A percentile compares a stretch with the other conserved stretches of the same genome.
These are phyloP conservation scores for Drosophila orosa DNA, from an alignment of 1,140 invertebrate species.

Conservation along the genomic window DNA sequence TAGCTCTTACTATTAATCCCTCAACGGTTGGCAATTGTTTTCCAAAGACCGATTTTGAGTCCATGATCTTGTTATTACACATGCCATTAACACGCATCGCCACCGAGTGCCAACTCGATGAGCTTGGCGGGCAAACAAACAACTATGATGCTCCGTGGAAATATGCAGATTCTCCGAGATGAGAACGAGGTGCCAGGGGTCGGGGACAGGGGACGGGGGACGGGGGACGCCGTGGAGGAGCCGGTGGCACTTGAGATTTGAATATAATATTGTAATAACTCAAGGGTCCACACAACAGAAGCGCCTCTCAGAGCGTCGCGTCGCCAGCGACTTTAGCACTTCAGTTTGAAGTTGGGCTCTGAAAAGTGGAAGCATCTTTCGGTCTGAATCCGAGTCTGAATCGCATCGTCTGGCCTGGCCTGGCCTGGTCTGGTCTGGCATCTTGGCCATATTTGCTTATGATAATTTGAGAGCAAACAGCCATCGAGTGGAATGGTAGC, in stretches of 20 bases:
- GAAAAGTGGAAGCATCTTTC: conserved; percentile 54
- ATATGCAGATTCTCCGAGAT: conserved; percentile 69
- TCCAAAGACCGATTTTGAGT: conserved; percentile 43
- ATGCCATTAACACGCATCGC: conserved; percentile 61
- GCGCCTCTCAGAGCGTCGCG: conserved; percentile 80
- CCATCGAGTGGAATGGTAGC: conserved; percentile 59
- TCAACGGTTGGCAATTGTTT: conserved; percentile 27
- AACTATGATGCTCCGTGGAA: conserved; percentile 56
- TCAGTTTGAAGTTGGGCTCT: conserved; percentile 60
- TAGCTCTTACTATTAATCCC: conserved; percentile 9
- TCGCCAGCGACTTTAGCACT: conserved; percentile 82
- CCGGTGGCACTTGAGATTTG: conserved; percentile 78
- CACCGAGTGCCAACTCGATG: conserved; percentile 65
- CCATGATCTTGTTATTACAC: conserved; percentile 72
- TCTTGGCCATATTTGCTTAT: conserved; percentile 77
- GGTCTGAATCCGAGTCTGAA: conserved; percentile 20
- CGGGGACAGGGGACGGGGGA: conserved; percentile 12
- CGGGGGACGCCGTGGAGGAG: conserved; percentile 19
- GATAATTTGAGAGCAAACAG: conserved; percentile 83
- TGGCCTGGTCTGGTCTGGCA: conserved; percentile 21
- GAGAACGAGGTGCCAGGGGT: conserved; percentile 11
- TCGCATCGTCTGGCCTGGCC: conserved; percentile 11
- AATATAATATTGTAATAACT: conserved; percentile 81
- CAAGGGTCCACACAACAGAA: conserved; percentile 81
- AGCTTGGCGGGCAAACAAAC: conserved; percentile 68